Evolutionary conservation across 1,140 invertebrate species (phyloP), one percentile per base, ranked within the genome.

Genomic region (Calephelis nemesis): DNA sequence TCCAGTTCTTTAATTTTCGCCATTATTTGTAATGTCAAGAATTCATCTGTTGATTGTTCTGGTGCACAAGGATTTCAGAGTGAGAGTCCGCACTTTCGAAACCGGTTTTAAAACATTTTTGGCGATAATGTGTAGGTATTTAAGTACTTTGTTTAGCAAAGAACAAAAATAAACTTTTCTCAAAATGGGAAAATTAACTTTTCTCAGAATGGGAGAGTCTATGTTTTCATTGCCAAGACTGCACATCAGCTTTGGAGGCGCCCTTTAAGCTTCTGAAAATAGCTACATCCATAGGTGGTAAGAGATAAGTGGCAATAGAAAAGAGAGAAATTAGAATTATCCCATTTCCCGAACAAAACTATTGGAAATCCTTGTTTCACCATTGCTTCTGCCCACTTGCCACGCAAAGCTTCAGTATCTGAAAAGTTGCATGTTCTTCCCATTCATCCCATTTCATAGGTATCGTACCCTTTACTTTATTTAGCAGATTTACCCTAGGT

Each of bases 351-450:
- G 52, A 58, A 67, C 52, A 67, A 60, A 67, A 67, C 19, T 67
- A 85, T 81, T 11, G 87, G 87, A 63, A 86, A 91, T n/a, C 82
- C 81, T 62, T 78, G 62, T 73, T 75, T 71, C 4, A 77, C 79
- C 70, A 89, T 85, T 54, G 72, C 71, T 47, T 19, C 15, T 19
- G 15, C 1, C 15, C 15, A 19, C 15, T 19, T 83, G 62, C 82
- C 71, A 40, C 85, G 64, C 49, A 73, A 67, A 63, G 73, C 65
- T 75, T 86, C 87, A 78, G 81, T 82, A 47, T 81, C 78, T 11
- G 73, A 64, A 10, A 87, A 65, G 65, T 72, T 64, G n/a, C 77
- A 72, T 15, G 65, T 48, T 70, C 76, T 78, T 52, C 81, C 83
- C 73, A 74, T 79, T 74, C n/a, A n/a, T 74, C 71, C 48, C 76